A percentile compares a stretch with the other conserved stretches of the same genome.
Conservation (phyloP, 2,113 vertebrate genomes). For the Centropus unirufus region DNA sequence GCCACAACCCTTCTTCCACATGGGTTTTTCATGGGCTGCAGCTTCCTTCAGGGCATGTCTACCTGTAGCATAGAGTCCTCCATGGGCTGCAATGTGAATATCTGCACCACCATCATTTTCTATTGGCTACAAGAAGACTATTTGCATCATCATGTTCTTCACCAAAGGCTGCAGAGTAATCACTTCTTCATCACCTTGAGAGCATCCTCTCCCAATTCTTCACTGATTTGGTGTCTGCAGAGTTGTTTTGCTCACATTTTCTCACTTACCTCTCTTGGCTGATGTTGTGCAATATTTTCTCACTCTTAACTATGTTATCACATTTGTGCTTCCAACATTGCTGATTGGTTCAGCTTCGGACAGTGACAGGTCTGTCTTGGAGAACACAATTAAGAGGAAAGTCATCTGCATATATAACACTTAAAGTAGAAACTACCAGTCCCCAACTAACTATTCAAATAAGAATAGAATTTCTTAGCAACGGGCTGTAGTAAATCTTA, state of each 20-base stretch:
- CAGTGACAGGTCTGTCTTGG: background rate
- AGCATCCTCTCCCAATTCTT: background rate
- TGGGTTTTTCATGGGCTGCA: rapidly evolving
- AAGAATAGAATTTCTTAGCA: background rate
- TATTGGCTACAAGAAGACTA: background rate
- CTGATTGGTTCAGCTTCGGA: background rate
- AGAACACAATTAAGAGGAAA: background rate
- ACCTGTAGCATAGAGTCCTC: background rate
- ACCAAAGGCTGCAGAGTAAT: background rate
- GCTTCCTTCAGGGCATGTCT: background rate
- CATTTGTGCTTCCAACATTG: rapidly evolving
- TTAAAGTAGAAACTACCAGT: background rate
- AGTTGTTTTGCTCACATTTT: background rate
- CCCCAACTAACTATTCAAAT: background rate
- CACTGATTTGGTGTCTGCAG: background rate
- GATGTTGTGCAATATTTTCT: background rate
- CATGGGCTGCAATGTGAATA: no score
- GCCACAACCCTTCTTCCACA: background rate
- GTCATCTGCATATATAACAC: background rate
- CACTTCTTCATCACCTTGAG: background rate
- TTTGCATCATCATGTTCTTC: background rate
- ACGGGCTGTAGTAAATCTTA: background rate
- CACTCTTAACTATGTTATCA: background rate
- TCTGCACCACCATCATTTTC: no score
- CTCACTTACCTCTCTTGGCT: background rate